Evolutionary conservation across 2,113 vertebrate species (phyloP), one percentile per base, ranked within the genome.

Genomic region (Candoia aspera): DNA sequence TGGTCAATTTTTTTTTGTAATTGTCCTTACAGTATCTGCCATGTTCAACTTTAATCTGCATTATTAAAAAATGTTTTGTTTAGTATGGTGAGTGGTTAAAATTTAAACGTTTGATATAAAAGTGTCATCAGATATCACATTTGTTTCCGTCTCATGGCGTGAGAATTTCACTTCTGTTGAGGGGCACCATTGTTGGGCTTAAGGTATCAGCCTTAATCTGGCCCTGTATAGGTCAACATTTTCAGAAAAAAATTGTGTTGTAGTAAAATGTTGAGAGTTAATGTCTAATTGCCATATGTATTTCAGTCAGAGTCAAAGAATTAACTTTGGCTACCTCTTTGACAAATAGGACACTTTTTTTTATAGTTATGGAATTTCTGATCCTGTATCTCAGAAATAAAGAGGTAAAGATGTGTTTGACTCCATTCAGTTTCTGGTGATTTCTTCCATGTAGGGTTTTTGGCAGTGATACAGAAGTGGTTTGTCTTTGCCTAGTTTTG

Each of bases 1-100:
- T 49, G 6, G 49, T 49, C 49, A 8, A 15, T 29, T n/a, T 68
- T 91, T 85, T 84, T 23, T 59, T 62, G 91, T 96, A 79, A 79
- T 79, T 19, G n/a, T 37, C 68, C 64, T 37, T 49, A n/a, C n/a
- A n/a, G n/a, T 73, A 79, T 79, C 68, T 37, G 17, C 33, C 68
- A 79, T 6, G 15, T 73, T 73, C 68, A 73, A 73, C n/a, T 73
- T 73, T 19, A 73, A 73, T n/a, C 15, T 1, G 2, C 13, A 79
- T 79, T 79, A n/a, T 79, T 79, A 79, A 79, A 19, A n/a, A 37
- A 49, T 2, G 33, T 2, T 19, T 8, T 79, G 33, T 79, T 79
- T 37, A 29, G 15, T 2, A 8, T 73, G n/a, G 68, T 33, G n/a
- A 73, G 13, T 73, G 68, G n/a, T n/a, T 73, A 73, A 62, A 62